A percentile compares a stretch with the other conserved stretches of the same genome.
Conservation (phyloP, 2,113 vertebrate species). For the Takifugu bimaculatus region DNA sequence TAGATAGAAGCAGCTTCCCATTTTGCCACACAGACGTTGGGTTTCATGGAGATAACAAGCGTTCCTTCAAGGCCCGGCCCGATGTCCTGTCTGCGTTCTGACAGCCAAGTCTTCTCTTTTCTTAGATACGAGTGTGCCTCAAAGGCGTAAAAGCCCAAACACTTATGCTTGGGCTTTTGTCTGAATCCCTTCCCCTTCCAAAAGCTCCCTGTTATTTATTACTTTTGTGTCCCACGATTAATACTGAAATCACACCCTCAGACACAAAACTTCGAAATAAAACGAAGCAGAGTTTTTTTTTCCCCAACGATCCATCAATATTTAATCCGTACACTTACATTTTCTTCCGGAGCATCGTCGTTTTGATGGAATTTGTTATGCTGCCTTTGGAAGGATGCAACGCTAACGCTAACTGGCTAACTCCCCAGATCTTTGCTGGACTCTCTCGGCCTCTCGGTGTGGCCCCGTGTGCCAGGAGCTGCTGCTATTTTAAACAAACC, state of each 20-base stretch:
- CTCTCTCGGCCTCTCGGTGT: conserved; percentile 24
- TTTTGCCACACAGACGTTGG: background rate
- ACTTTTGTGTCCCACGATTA: conserved; percentile 26
- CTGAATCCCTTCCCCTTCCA: conserved; percentile 29
- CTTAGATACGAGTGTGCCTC: conserved; percentile 4
- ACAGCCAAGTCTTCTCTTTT: conserved; percentile 8
- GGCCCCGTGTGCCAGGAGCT: conserved; percentile 53
- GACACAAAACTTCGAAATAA: conserved; percentile 47
- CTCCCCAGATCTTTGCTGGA: conserved; percentile 59
- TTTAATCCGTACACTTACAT: conserved; percentile 64
- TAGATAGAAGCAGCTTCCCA: background rate
- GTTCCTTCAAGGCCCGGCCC: conserved; percentile 1
- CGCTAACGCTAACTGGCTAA: conserved; percentile 55
- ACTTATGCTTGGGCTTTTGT: conserved; percentile 3
- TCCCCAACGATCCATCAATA: conserved; percentile 57
- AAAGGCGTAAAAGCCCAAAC: conserved; percentile 16
- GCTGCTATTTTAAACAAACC: conserved; percentile 70
- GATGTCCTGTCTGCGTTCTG: conserved; percentile 7
- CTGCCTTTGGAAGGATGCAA: conserved; percentile 18
- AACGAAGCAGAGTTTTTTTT: conserved; percentile 27
- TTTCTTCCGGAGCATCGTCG: conserved; percentile 51
- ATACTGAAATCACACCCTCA: conserved; percentile 21
- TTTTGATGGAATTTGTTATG: conserved; percentile 62
- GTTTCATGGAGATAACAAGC: no score
- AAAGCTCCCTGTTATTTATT: conserved; percentile 25